phyloP scores from a whole-genome alignment of 2,797 vertebrate species.

The Manis crassicaudata region DNA sequence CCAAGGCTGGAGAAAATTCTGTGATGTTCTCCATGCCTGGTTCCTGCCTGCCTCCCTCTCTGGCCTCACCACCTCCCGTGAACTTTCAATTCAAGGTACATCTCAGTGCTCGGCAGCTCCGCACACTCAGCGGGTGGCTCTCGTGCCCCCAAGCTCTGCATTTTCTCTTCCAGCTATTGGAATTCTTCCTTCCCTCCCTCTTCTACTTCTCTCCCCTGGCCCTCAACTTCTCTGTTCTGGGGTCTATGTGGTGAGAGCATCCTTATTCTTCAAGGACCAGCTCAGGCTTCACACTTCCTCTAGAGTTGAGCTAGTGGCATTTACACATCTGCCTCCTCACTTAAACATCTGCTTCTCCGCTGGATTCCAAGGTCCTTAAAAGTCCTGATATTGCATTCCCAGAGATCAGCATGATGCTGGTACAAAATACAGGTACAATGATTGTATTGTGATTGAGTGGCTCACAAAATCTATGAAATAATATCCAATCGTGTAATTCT shows the following conservation, averaged over 20 bases:
- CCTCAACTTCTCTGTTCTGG: background rate
- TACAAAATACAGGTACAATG: background rate
- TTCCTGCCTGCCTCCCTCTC: background rate
- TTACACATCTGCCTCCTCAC: background rate
- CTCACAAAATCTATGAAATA: background rate
- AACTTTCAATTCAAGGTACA: background rate
- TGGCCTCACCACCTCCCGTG: accelerated
- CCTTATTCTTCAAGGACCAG: background rate
- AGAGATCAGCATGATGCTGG: background rate
- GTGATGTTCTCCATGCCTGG: background rate
- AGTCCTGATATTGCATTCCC: background rate
- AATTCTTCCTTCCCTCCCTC: background rate
- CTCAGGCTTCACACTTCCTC: background rate
- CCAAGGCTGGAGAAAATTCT: background rate
- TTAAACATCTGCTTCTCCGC: background rate
- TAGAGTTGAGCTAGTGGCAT: background rate
- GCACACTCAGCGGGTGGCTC: background rate
- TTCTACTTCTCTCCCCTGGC: background rate
- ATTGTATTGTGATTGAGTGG: background rate
- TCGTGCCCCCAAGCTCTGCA: background rate
- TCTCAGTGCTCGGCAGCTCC: accelerated
- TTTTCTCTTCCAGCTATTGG: background rate
- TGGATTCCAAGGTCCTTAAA: background rate
- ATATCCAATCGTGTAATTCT: background rate
- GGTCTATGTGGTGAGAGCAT: background rate